These are phyloP conservation scores for Chlorocebus sabaeus DNA, from an alignment of 2,113 vertebrate species.

Conservation along the genomic window DNA sequence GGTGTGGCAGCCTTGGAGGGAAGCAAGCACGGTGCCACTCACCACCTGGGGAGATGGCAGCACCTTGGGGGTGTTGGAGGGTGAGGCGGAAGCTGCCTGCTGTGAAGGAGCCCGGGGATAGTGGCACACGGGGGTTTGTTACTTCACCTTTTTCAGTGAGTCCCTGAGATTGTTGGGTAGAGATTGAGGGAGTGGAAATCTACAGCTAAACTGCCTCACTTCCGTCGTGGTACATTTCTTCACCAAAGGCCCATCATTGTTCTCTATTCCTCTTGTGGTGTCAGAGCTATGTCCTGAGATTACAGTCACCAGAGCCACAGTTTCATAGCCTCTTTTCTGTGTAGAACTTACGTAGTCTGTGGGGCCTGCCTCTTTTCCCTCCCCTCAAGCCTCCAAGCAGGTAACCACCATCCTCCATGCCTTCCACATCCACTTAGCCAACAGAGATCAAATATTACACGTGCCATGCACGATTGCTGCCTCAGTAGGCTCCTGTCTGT, in stretches of 20 bases:
- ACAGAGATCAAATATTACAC: not conserved
- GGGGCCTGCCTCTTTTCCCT: not conserved
- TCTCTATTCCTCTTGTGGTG: not conserved
- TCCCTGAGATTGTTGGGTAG: not conserved
- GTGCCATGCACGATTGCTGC: not conserved
- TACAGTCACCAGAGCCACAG: not conserved
- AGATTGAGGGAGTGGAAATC: not conserved
- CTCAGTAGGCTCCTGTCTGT: accelerated
- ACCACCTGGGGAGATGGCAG: not conserved
- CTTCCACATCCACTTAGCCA: not conserved
- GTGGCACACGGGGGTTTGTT: not conserved
- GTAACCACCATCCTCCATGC: not conserved
- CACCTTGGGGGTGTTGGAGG: not conserved
- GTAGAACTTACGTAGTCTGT: not conserved
- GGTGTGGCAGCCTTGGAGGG: not conserved
- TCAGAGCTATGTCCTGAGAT: not conserved
- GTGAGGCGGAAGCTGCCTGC: not conserved
- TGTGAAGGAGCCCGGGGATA: not conserved
- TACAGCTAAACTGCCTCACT: not conserved
- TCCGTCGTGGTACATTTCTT: not conserved
- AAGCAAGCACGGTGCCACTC: accelerated
- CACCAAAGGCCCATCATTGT: not conserved
- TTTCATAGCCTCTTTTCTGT: not conserved
- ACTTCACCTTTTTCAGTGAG: not conserved
- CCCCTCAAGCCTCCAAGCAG: not conserved